These are phyloP conservation scores for Mimumesa dahlbomi DNA, from an alignment of 2,888 invertebrate species.

Conservation along the genomic window DNA sequence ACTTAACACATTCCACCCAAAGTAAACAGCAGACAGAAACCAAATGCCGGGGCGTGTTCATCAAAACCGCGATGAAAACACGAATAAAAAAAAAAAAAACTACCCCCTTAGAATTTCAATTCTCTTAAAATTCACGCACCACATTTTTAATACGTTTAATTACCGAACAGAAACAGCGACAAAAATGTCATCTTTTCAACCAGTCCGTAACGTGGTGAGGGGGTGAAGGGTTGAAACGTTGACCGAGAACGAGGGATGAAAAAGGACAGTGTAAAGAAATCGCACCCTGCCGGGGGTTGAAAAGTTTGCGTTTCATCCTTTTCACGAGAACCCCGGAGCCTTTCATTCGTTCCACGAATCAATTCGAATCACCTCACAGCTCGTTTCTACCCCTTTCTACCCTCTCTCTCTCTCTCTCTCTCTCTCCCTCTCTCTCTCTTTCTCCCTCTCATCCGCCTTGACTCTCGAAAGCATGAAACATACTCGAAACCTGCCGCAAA, in stretches of 20 bases:
- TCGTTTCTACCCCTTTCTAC: constrained; percentile 20
- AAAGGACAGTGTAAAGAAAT: constrained; percentile 34
- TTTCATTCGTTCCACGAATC: constrained; percentile 60
- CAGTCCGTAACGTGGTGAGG: constrained; percentile 18
- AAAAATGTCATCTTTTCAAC: constrained; percentile 19
- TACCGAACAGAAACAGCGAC: not conserved
- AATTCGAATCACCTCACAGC: constrained; percentile 57
- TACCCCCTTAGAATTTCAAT: too few relatives aligned
- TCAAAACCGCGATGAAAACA: too few relatives aligned
- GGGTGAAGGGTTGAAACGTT: constrained; percentile 3
- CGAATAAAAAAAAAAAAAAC: not conserved
- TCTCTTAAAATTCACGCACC: not conserved
- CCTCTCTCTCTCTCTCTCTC: too few relatives aligned
- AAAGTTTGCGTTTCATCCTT: constrained; percentile 64
- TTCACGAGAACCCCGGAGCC: constrained; percentile 48
- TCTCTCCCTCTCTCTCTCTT: too few relatives aligned
- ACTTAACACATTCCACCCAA: too few relatives aligned
- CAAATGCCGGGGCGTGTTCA: too few relatives aligned
- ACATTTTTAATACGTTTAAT: not conserved
- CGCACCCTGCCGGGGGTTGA: constrained; percentile 43
- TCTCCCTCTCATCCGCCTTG: constrained; percentile 1
- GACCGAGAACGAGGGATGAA: constrained; percentile 3
- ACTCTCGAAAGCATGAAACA: constrained; percentile 22
- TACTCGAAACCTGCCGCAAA: constrained; percentile 16
- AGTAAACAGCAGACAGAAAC: too few relatives aligned